Evolutionary conservation across 2,113 vertebrate genomes (phyloP), one percentile per base, ranked within the genome.

Genomic region (Galeopterus variegatus): DNA sequence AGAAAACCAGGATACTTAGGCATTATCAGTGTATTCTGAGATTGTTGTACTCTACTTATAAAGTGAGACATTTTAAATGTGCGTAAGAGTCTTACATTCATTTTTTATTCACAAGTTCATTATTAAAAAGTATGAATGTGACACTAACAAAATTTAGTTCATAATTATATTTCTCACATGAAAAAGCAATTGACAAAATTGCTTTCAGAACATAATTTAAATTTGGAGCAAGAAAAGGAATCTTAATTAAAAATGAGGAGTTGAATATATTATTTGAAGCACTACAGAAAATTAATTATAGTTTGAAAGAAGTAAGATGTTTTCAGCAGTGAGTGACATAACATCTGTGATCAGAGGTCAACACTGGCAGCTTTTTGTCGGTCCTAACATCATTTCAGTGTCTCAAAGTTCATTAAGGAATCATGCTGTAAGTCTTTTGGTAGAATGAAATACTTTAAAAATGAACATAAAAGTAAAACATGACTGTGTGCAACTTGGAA

Each of bases 231-330:
- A 96, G 88, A 96, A 96, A 97, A 52, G 8, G 10, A 96, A 94
- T 98, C 45, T 96, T 97, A 95, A 97, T 96, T 96, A 97, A 97
- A 97, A 80, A 76, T 94, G 76, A 87, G 65, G 6, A 75, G 87
- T 45, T 91, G 96, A 97, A 95, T 97, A 88, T 77, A 87, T 69
- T 95, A 87, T 90, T 92, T 97, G 85, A 98, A 88, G 67, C 79
- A 73, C 81, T 83, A 62, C 19, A 45, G 52, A 96, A 98, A 94
- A 96, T 97, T 97, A 97, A 98, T 96, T 97, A 96, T n/a, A 85
- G 26, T 54, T 97, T 90, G 73, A 93, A 95, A 97, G 45, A 90
- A 82, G 48, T 95, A 67, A 88, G 28, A 90, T 95, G 93, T 65
- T 96, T 93, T 83, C 45, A 90, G 76, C 84, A 73, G 72, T 60